Evolutionary conservation across 2,113 vertebrate genomes (phyloP).

Genomic region (Psephotus haematonotus): DNA sequence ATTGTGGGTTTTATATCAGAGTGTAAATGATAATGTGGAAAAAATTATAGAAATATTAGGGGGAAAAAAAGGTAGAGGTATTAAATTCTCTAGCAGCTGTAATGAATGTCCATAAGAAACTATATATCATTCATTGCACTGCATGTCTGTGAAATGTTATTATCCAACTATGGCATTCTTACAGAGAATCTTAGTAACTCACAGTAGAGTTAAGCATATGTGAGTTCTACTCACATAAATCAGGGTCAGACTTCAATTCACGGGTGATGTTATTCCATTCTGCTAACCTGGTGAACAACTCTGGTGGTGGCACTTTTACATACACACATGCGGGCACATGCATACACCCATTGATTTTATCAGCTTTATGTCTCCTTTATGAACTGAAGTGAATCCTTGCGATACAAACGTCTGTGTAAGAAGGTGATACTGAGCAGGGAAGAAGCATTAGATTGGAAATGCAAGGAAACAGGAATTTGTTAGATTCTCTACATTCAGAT

Average conservation of each 20-base stretch:
- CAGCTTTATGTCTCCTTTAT: not conserved
- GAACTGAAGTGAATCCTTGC: not conserved
- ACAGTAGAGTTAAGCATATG: not conserved
- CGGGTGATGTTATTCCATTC: not conserved
- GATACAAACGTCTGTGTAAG: not conserved
- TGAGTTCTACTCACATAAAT: not conserved
- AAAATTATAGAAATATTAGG: not conserved
- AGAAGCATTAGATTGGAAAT: not conserved
- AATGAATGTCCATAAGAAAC: not conserved
- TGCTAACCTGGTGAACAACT: not conserved
- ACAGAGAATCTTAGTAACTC: not conserved
- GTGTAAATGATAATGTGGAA: not conserved
- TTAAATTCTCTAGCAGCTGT: not conserved
- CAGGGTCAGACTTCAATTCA: not conserved
- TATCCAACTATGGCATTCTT: not conserved
- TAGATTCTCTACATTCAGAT: not conserved
- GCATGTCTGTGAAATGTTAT: not conserved
- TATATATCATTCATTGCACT: not conserved
- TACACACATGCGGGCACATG: fast-evolving
- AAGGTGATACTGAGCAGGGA: not conserved
- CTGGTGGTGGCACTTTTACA: not conserved
- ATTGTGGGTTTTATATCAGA: not conserved
- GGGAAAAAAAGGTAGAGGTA: not conserved
- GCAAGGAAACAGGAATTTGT: not conserved
- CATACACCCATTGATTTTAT: not conserved